These are phyloP conservation scores for Prolemur simus DNA, from an alignment of 2,113 vertebrate species.

Conservation along the genomic window DNA sequence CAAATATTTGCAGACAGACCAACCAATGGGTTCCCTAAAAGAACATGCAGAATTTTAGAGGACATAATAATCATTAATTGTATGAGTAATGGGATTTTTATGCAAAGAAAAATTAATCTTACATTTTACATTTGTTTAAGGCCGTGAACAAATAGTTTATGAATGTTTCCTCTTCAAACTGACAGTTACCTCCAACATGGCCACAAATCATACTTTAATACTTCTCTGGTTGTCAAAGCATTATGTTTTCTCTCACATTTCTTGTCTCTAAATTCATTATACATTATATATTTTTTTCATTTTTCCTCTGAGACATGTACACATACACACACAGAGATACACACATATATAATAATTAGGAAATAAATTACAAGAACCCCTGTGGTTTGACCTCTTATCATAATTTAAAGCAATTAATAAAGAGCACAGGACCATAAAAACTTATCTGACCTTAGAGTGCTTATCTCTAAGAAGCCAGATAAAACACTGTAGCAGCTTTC, in stretches of 20 bases:
- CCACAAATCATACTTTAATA: not conserved
- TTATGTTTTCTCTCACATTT: not conserved
- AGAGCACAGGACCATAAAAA: conserved; percentile 17
- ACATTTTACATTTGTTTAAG: conserved; percentile 40
- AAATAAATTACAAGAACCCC: conserved; percentile 37
- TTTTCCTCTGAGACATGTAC: not conserved
- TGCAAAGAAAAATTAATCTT: conserved; percentile 49
- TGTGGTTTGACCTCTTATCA: conserved; percentile 30
- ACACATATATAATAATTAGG: not conserved
- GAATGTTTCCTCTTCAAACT: not conserved
- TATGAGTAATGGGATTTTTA: conserved; percentile 41
- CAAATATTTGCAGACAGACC: conserved; percentile 36
- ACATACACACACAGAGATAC: not conserved
- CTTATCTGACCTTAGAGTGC: conserved; percentile 19
- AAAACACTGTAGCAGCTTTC: conserved; percentile 11
- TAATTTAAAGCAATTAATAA: conserved; percentile 64
- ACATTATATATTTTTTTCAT: not conserved
- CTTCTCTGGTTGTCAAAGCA: not conserved
- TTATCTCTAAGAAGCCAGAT: conserved; percentile 58
- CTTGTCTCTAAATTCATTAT: not conserved
- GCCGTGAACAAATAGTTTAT: not conserved
- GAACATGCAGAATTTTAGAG: not conserved
- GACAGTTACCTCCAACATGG: not conserved
- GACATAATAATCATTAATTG: not conserved
- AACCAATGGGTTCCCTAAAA: not conserved